phyloP scores from a whole-genome alignment of 1,140 invertebrate species.

The Tetraneura akinire region DNA sequence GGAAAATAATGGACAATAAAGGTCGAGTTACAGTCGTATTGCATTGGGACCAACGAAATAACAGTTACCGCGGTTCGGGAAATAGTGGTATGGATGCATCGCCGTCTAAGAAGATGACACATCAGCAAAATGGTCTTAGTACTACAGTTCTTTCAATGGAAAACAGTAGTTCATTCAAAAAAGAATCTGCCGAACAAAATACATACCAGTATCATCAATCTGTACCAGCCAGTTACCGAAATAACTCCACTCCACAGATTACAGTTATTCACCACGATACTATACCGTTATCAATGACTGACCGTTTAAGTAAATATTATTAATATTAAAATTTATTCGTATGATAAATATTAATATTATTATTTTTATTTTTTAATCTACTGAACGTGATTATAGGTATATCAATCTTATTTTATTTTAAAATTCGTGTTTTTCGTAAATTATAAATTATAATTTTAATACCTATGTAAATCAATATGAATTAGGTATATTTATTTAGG shows the following conservation, averaged over 20 bases:
- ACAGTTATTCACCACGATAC: constrained; percentile 89
- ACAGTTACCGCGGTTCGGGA: neutral
- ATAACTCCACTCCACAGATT: constrained; percentile 73
- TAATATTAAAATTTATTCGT: no score
- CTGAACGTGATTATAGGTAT: no score
- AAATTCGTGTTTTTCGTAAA: no score
- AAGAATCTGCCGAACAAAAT: neutral
- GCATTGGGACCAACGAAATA: constrained; percentile 79
- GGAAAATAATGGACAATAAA: constrained; percentile 97
- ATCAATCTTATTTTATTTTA: no score
- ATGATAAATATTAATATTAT: no score
- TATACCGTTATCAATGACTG: constrained; percentile 56
- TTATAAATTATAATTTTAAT: no score
- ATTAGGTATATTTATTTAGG: no score
- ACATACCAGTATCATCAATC: constrained; percentile 46
- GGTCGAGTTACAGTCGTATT: constrained; percentile 89
- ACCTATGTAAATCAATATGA: no score
- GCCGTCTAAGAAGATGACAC: constrained; percentile 68
- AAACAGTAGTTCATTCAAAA: neutral
- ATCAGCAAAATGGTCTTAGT: constrained; percentile 77
- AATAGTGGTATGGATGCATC: constrained; percentile 58
- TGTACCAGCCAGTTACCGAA: constrained; percentile 57
- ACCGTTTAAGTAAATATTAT: constrained; percentile 47
- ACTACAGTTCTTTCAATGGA: constrained; percentile 55
- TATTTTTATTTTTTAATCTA: no score